phyloP scores from a whole-genome alignment of 2,797 vertebrate genomes.

The Heterohyrax brucei region DNA sequence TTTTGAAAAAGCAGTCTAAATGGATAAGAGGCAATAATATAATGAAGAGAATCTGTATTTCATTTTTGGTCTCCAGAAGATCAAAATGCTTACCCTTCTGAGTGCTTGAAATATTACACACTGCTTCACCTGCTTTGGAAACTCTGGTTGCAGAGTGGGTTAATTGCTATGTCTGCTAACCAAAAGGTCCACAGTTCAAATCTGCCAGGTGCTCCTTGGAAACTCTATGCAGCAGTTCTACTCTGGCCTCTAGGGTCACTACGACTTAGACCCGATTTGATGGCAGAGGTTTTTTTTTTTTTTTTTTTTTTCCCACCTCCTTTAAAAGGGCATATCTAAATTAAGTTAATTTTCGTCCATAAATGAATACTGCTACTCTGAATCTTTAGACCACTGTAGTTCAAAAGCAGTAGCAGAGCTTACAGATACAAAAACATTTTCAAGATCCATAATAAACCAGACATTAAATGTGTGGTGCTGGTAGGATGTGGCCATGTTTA shows the following conservation, averaged over 20 bases:
- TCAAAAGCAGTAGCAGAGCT: conserved; percentile 19
- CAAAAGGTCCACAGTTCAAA: no score
- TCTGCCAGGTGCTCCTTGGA: no score
- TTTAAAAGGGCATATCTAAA: not conserved
- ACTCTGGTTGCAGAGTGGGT: no score
- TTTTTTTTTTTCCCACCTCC: not conserved
- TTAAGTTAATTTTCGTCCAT: conserved; percentile 17
- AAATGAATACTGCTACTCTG: conserved; percentile 9
- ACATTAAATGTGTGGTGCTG: not conserved
- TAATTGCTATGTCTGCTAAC: no score
- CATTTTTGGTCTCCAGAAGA: conserved; percentile 20
- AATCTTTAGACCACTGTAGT: not conserved
- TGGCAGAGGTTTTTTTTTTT: no score
- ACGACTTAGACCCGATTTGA: no score
- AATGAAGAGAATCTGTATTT: not conserved
- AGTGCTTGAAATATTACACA: conserved; percentile 42
- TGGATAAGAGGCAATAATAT: not conserved
- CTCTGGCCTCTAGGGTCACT: no score
- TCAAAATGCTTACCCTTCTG: not conserved
- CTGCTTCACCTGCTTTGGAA: not conserved
- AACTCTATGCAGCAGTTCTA: no score
- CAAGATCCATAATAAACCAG: not conserved
- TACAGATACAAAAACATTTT: not conserved
- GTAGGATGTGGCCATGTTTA: not conserved
- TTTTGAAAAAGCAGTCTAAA: not conserved